Evolutionary conservation across 2,888 invertebrate genomes (phyloP).

Genomic region (Platycnemis pennipes): DNA sequence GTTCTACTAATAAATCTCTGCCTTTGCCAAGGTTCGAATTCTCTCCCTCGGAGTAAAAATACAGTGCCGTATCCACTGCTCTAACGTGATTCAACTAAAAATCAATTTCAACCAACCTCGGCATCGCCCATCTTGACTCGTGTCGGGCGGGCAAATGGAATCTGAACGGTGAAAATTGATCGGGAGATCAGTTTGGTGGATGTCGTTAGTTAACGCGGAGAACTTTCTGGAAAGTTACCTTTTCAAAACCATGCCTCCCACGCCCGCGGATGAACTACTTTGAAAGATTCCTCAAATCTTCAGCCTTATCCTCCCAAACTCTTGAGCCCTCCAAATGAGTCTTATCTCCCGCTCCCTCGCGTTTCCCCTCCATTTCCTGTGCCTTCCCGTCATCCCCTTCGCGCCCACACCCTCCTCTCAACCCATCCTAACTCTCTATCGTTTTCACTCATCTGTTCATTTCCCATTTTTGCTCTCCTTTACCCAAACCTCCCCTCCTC

Average conservation of each 20-base stretch:
- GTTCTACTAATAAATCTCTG: too few relatives aligned
- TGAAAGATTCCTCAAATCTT: not conserved
- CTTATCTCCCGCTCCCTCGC: not conserved
- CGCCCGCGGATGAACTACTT: not conserved
- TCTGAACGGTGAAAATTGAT: not conserved
- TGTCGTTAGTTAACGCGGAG: conserved; percentile 1
- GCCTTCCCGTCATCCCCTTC: not conserved
- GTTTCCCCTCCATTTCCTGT: conserved; percentile 16
- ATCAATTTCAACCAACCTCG: not conserved
- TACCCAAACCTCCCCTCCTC: not conserved
- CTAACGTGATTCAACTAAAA: too few relatives aligned
- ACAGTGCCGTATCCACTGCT: too few relatives aligned
- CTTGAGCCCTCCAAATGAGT: conserved; percentile 50
- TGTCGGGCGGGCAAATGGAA: not conserved
- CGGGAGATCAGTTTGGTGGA: not conserved
- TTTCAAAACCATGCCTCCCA: not conserved
- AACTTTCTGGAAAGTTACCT: not conserved
- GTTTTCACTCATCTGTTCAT: not conserved
- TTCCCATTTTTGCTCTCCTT: not conserved
- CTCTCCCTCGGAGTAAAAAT: too few relatives aligned
- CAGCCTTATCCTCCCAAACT: not conserved
- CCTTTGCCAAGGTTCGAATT: too few relatives aligned
- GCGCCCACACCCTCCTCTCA: not conserved
- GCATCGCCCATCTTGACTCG: not conserved
- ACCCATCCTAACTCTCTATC: not conserved